Percentiles rank a stretch among this genome's conserved stretches.
Evolutionary conservation across 2,113 vertebrate species (phyloP).

Genomic region (Corapipo altera): DNA sequence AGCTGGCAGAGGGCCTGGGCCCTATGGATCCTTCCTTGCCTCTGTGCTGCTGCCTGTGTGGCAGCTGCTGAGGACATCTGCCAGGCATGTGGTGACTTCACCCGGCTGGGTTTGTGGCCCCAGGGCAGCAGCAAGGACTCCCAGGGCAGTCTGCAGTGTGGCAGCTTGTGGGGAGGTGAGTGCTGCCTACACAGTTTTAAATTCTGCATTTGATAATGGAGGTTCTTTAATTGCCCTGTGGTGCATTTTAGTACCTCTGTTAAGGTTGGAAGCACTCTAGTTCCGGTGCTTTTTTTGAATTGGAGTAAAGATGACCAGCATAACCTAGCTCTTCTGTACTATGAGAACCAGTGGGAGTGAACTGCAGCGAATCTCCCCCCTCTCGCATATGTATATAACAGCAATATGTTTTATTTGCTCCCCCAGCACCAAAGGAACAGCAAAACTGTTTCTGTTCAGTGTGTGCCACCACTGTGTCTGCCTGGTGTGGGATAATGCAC

Average conservation of each 20-base stretch:
- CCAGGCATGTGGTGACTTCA: fast-evolving
- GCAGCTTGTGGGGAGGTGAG: not conserved
- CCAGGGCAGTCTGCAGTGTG: fast-evolving
- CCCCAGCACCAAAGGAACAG: not conserved
- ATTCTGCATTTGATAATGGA: not conserved
- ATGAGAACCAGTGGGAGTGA: not conserved
- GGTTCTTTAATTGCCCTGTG: not conserved
- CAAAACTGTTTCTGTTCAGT: not conserved
- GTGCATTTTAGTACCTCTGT: not conserved
- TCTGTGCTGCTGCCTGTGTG: fast-evolving
- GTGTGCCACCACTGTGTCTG: fast-evolving
- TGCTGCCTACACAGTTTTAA: fast-evolving
- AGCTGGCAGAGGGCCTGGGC: not conserved
- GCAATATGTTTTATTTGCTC: not conserved
- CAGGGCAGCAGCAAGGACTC: fast-evolving
- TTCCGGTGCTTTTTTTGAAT: not conserved
- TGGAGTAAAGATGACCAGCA: not conserved
- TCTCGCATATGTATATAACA: fast-evolving
- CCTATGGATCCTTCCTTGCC: fast-evolving
- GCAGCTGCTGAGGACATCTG: not conserved
- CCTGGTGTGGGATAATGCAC: not conserved
- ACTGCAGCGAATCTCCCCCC: not conserved
- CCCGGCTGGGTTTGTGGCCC: fast-evolving
- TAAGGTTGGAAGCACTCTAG: not conserved
- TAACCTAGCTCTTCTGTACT: not conserved